Evolutionary conservation across 2,797 vertebrate genomes (phyloP).

Genomic region (Acrossocheilus fasciatus): DNA sequence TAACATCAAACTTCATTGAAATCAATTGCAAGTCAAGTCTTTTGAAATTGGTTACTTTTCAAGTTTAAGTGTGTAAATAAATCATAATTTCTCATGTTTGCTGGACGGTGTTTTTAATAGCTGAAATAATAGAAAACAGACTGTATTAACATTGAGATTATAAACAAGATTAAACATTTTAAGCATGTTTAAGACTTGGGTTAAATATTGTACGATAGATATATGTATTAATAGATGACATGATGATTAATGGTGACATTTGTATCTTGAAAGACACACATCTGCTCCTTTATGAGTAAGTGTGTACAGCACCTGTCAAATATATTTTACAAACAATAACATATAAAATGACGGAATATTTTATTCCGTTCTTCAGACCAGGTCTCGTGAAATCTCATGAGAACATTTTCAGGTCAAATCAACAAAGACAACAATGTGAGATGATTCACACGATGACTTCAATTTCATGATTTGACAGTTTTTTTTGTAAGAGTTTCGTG

Average conservation of each 20-base stretch:
- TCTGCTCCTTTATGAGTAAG: background rate
- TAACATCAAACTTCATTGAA: background rate
- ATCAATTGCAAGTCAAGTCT: background rate
- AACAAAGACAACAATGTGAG: background rate
- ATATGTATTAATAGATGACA: background rate
- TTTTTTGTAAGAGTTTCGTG: constrained; percentile 61
- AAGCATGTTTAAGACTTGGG: no score
- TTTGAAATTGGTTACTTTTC: background rate
- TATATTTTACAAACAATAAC: background rate
- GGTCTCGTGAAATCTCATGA: background rate
- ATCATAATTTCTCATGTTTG: background rate
- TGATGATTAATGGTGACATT: background rate
- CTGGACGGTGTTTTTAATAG: no score
- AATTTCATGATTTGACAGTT: constrained; percentile 48
- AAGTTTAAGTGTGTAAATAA: background rate
- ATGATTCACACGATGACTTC: background rate
- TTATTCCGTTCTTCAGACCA: background rate
- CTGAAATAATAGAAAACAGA: background rate
- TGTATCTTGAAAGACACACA: background rate
- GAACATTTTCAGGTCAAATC: background rate
- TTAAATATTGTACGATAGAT: background rate
- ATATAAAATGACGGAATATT: background rate
- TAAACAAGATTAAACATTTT: no score
- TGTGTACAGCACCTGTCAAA: background rate
- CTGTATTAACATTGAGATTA: background rate